Base-by-base conservation (phyloP, 2,888 invertebrate genomes). In the Globia sparganii region DNA sequence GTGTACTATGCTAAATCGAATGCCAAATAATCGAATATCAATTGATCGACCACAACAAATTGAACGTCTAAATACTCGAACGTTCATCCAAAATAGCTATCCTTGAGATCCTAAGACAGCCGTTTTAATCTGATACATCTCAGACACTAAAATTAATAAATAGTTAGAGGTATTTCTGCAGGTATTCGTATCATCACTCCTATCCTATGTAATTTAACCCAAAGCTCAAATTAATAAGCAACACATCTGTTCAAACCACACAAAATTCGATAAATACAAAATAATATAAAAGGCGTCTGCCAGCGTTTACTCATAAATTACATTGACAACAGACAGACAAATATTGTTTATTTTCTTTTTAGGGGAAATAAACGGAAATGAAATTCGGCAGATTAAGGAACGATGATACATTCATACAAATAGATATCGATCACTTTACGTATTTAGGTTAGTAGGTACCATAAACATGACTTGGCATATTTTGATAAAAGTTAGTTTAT, bases 331-430 rank as follows among this genome's bases (percentile, higher is more conserved):
- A 59, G 34, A 69, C 61, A 65, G 31, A 66, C 37, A 18, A 79
- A 79, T 79, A 34, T 70, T 73, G 34, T 72, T 79, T 59, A 46
- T 79, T 56, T 77, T 84, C 69, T 84, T 61, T 73, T 46, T 43
- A n/a, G 46, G 69, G 31, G 53, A 81, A 79, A 77, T 75, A 85
- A 62, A 72, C 58, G 69, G 64, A 81, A 75, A 81, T 85, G 58
- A 65, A 69, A 70, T 75, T 72, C 75, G 53, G 46, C 40, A 72
- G 34, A 61, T 5, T 67, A 53, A 40, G 21, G 46, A 37, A 40
- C 53, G 25, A 59, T 64, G 67, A 80, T 64, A 73, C 61, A 74
- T 80, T 85, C 61, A 28, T 59, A 58, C 46, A 78, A 72, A 69
- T 61, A 66, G 56, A 59, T 80, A 70, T 61, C 25, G 28, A 80